These are phyloP conservation scores for Beris morrisii DNA, from an alignment of 2,888 invertebrate genomes.

Conservation along the genomic window DNA sequence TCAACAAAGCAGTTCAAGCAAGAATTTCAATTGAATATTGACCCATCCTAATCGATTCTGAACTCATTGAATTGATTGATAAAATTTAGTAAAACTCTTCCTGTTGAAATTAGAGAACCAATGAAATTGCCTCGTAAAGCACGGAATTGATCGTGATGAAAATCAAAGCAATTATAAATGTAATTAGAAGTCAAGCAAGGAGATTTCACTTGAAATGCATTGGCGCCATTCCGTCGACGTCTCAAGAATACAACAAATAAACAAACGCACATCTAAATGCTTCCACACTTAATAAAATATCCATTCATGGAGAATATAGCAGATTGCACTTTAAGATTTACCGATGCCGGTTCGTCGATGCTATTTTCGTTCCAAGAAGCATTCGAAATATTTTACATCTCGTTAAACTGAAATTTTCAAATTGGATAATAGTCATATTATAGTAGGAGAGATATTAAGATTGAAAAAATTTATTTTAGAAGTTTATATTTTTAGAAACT, in stretches of 20 bases:
- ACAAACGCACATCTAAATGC: not conserved
- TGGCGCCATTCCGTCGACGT: constrained; percentile 15
- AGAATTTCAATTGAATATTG: constrained; percentile 5
- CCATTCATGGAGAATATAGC: constrained; percentile 15
- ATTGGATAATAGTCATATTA: too few species aligned
- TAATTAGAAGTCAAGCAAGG: not conserved
- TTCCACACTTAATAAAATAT: constrained; percentile 21
- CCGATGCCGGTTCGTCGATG: constrained; percentile 9
- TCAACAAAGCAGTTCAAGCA: not conserved
- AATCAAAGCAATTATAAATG: too few species aligned
- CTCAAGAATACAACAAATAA: not conserved
- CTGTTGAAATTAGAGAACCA: too few species aligned
- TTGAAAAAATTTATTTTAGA: too few species aligned
- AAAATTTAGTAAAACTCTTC: too few species aligned
- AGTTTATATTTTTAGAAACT: too few species aligned
- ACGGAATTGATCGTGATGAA: too few species aligned
- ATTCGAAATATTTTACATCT: too few species aligned
- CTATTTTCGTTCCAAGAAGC: constrained; percentile 17
- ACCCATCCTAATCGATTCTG: not conserved
- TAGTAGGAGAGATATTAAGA: too few species aligned
- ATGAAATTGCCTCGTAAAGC: too few species aligned
- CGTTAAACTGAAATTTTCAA: too few species aligned
- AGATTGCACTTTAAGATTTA: constrained; percentile 7
- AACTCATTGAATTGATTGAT: too few species aligned
- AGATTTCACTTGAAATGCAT: constrained; percentile 3